Conservation (phyloP, 2,797 vertebrate genomes). For the Anabas testudineus region DNA sequence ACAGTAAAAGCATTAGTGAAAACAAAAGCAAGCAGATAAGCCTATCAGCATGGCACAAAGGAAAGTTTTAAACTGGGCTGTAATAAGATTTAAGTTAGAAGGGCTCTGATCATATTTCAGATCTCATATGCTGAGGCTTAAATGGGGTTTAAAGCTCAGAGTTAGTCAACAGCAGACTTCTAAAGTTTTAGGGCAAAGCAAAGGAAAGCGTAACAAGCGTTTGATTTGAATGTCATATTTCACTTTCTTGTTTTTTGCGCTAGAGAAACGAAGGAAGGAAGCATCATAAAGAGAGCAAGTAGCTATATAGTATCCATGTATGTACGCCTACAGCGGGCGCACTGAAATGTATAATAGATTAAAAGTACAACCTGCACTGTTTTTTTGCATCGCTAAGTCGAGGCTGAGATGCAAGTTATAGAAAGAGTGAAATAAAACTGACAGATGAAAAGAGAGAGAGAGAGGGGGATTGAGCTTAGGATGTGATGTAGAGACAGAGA, state of each 20-base stretch:
- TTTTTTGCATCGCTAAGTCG: neutral
- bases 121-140: neutral
- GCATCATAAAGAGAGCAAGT: neutral
- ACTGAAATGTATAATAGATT: constrained; percentile 35
- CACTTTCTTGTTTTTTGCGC: neutral
- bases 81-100: neutral
- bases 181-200: neutral
- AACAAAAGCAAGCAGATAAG: neutral
- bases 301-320: neutral
- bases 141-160: neutral
- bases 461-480: neutral
- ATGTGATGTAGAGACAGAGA: constrained; percentile 11
- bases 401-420: neutral
- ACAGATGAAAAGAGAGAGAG: neutral
- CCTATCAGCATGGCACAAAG: neutral
- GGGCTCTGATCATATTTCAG: too few species aligned
- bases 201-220: neutral
- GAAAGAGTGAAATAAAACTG: constrained; percentile 19
- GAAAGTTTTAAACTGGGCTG: neutral
- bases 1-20: neutral
- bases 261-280: neutral
- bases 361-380: constrained; percentile 16
- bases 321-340: too few species aligned
- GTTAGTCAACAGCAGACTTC: neutral
- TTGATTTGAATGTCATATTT: too few species aligned